Conservation (phyloP, 2,888 invertebrate species). For the Junonia oenone region DNA sequence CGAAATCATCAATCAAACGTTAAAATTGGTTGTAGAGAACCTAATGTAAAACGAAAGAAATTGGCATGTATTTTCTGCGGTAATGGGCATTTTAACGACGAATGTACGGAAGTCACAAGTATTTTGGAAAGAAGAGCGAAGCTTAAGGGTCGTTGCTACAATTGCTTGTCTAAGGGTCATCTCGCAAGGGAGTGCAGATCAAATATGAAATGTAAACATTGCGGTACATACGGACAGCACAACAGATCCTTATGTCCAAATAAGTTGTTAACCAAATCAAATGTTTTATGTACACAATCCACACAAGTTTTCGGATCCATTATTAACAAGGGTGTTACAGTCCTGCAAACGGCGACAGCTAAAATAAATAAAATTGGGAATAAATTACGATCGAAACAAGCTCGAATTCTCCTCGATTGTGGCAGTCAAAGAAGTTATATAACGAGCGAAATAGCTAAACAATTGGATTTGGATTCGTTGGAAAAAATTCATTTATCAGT, state of each 20-base stretch:
- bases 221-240: slow-evolving; percentile 6
- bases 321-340: background rate
- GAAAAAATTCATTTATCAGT: too few species aligned
- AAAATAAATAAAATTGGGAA: background rate
- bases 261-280: too few species aligned
- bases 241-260: slow-evolving; percentile 8
- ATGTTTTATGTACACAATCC: too few species aligned
- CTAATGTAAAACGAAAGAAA: slow-evolving; percentile 1
- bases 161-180: slow-evolving; percentile 12
- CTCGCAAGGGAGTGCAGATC: background rate
- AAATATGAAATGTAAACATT: slow-evolving; percentile 12
- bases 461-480: too few species aligned
- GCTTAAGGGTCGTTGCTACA: slow-evolving; percentile 8
- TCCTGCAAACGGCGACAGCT: slow-evolving; percentile 3
- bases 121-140: slow-evolving; percentile 9
- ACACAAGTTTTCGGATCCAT: too few species aligned
- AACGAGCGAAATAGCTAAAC: background rate
- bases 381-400: background rate
- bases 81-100: slow-evolving; percentile 9
- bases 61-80: slow-evolving; percentile 16
- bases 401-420: background rate
- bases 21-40: too few species aligned
- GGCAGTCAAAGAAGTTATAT: background rate
- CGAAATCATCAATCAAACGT: too few species aligned
- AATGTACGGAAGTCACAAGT: slow-evolving; percentile 1